Evolutionary conservation across 2,888 invertebrate genomes (phyloP).

Genomic region (Meteorus cinctellus): DNA sequence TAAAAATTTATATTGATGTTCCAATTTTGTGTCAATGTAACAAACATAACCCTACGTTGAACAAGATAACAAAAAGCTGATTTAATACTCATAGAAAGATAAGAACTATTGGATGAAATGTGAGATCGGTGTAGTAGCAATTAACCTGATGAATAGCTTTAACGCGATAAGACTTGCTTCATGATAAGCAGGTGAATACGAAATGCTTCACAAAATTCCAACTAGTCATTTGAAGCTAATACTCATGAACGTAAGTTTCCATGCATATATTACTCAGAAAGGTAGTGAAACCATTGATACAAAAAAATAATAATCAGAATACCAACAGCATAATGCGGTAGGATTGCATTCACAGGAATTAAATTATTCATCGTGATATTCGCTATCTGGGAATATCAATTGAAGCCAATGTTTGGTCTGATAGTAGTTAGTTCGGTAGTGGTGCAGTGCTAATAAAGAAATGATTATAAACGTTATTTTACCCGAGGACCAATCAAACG

Average conservation of each 20-base stretch:
- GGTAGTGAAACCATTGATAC: neutral
- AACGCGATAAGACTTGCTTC: constrained; percentile 34
- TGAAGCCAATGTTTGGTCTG: constrained; percentile 18
- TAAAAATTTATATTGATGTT: neutral
- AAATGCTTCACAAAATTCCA: neutral
- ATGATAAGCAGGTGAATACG: constrained; percentile 28
- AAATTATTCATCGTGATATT: constrained; percentile 14
- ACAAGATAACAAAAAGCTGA: constrained; percentile 41
- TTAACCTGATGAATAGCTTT: constrained; percentile 16
- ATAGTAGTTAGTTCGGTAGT: constrained; percentile 3
- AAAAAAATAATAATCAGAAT: neutral
- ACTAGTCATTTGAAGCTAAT: neutral
- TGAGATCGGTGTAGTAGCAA: constrained; percentile 24
- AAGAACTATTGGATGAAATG: constrained; percentile 41
- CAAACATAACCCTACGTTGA: constrained; percentile 46
- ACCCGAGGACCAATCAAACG: constrained; percentile 9
- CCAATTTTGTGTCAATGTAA: constrained; percentile 18
- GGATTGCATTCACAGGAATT: neutral
- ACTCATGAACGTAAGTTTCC: neutral
- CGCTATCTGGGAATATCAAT: constrained; percentile 8
- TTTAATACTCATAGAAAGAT: constrained; percentile 41
- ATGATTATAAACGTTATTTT: constrained; percentile 25
- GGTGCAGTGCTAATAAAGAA: neutral
- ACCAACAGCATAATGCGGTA: neutral
- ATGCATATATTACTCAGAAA: neutral